Evolutionary conservation across 1,140 invertebrate genomes (phyloP).

Genomic region (Oppia nitens): DNA sequence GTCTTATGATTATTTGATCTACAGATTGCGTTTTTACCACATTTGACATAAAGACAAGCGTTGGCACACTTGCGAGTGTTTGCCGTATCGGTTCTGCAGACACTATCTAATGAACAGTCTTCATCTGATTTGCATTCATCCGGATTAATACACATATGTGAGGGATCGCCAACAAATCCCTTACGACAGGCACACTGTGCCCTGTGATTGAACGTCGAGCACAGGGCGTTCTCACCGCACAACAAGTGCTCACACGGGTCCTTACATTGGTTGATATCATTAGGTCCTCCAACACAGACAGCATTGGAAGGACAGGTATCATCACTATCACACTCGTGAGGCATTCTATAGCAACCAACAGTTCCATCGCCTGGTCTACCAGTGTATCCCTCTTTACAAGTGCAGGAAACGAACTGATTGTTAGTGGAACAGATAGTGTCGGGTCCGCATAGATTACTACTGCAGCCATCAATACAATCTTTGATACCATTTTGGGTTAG

Average conservation of each 20-base stretch:
- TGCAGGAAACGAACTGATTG: constrained; percentile 41
- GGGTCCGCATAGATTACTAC: constrained; percentile 20
- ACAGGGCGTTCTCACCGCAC: constrained; percentile 65
- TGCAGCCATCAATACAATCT: constrained; percentile 23
- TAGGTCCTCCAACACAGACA: constrained; percentile 14
- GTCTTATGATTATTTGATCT: constrained; percentile 41
- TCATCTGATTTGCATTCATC: constrained; percentile 20
- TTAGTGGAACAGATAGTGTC: constrained; percentile 21
- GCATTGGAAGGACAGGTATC: constrained; percentile 19
- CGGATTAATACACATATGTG: constrained; percentile 15
- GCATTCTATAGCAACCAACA: constrained; percentile 20
- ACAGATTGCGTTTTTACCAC: constrained; percentile 62
- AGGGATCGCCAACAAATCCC: constrained; percentile 48
- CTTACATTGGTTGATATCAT: constrained; percentile 14
- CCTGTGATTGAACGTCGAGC: constrained; percentile 59
- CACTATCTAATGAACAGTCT: constrained; percentile 19
- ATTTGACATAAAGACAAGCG: constrained; percentile 31
- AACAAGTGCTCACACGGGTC: constrained; percentile 22
- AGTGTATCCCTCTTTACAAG: constrained; percentile 57
- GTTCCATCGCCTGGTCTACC: constrained; percentile 46
- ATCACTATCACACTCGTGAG: constrained; percentile 17
- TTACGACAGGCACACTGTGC: constrained; percentile 65
- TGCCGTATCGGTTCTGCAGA: constrained; percentile 18
- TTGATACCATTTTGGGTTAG: constrained; percentile 23
- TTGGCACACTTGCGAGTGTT: constrained; percentile 20